phyloP scores from a whole-genome alignment of 2,797 vertebrate genomes.

The Varecia variegata region DNA sequence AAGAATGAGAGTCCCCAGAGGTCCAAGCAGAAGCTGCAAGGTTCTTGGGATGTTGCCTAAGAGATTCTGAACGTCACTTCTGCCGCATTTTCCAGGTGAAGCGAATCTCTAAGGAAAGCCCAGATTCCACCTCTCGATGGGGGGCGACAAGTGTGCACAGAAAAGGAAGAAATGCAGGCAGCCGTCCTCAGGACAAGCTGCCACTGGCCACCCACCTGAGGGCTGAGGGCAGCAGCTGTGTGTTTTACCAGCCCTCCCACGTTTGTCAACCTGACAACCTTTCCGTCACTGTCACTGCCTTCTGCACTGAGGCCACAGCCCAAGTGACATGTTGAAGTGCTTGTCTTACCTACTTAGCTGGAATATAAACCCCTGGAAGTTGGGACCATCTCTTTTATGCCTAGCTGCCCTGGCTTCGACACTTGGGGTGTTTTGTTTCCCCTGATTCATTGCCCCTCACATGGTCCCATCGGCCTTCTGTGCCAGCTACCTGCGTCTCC shows the following conservation, averaged over 20 bases:
- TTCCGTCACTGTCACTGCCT: neutral
- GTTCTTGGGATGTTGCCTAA: neutral
- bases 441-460: neutral
- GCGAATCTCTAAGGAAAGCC: neutral
- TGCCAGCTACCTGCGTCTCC: neutral
- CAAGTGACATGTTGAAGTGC: neutral
- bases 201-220: rapidly evolving
- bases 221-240: neutral
- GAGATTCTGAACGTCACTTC: neutral
- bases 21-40: neutral
- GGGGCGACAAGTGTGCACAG: rapidly evolving
- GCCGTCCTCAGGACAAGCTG: neutral
- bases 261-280: neutral
- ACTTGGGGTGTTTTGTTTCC: neutral
- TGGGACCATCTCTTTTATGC: neutral
- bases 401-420: neutral
- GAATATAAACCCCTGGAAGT: neutral
- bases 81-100: neutral
- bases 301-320: neutral
- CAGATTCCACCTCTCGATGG: neutral
- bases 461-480: neutral
- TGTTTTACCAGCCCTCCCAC: neutral
- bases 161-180: neutral
- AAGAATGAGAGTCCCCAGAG: neutral
- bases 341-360: neutral